Evolutionary conservation across 2,113 vertebrate species (phyloP).

Genomic region (Lutjanus erythropterus): DNA sequence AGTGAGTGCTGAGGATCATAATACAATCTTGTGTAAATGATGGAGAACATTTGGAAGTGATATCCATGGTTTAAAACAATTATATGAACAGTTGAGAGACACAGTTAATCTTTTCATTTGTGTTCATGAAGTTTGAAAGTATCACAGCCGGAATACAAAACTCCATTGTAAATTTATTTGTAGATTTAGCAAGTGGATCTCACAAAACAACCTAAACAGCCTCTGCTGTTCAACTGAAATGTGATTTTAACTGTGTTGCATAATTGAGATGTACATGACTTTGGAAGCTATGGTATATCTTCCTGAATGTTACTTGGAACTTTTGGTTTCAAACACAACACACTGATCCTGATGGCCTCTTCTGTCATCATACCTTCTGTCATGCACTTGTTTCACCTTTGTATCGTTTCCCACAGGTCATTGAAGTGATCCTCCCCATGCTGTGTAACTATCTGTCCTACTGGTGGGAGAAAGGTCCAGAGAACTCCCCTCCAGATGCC

Average conservation of each 20-base stretch:
- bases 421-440: conserved; percentile 96
- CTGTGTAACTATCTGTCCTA: conserved; percentile 97
- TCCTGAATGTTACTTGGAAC: background rate
- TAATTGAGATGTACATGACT: background rate
- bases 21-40: background rate
- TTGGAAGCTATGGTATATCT: background rate
- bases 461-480: conserved; percentile 96
- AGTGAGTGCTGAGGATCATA: background rate
- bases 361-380: background rate
- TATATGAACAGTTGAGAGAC: background rate
- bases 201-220: too few species aligned
- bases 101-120: background rate
- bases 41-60: background rate
- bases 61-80: background rate
- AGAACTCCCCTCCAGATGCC: conserved; percentile 83
- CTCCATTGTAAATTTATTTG: too few species aligned
- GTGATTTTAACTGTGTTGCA: background rate
- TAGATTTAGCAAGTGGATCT: too few species aligned
- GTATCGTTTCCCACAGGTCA: conserved; percentile 80
- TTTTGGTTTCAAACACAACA: background rate
- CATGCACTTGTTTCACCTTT: background rate
- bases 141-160: background rate
- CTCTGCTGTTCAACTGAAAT: background rate
- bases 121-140: background rate
- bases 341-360: background rate